Evolutionary conservation across 2,113 vertebrate genomes (phyloP).

Genomic region (Labeo catla): DNA sequence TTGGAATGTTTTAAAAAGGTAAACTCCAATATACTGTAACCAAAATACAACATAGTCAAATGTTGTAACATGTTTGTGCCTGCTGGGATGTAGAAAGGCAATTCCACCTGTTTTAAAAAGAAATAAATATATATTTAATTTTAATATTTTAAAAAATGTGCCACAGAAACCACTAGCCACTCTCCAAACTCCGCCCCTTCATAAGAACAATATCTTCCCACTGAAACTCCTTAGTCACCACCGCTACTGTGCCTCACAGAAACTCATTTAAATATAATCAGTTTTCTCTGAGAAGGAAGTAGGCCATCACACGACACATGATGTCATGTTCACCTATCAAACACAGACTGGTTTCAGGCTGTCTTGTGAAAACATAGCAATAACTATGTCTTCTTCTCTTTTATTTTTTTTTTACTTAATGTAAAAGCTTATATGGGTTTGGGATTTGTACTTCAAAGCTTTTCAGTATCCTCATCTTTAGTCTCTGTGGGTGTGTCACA

Average conservation of each 20-base stretch:
- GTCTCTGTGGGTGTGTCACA: background rate
- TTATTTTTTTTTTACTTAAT: background rate
- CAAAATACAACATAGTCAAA: background rate
- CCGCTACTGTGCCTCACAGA: background rate
- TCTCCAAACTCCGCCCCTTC: background rate
- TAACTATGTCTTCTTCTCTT: background rate
- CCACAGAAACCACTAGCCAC: background rate
- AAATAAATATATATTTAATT: background rate
- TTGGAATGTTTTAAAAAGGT: background rate
- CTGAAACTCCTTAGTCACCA: slow-evolving; percentile 42
- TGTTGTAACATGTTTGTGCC: background rate
- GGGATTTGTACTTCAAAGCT: background rate
- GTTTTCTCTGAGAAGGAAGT: slow-evolving; percentile 12
- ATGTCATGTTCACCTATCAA: background rate
- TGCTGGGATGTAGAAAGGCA: background rate
- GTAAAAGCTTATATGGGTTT: slow-evolving; percentile 4
- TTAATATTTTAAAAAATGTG: background rate
- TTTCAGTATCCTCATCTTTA: background rate
- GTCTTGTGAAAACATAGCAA: background rate
- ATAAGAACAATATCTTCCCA: background rate
- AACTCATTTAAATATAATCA: slow-evolving; percentile 46
- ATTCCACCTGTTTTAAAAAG: background rate
- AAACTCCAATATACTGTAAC: background rate
- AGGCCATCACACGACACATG: background rate
- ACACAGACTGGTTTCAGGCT: background rate